phyloP scores from a whole-genome alignment of 2,797 vertebrate genomes.

The Tragelaphus oryx region DNA sequence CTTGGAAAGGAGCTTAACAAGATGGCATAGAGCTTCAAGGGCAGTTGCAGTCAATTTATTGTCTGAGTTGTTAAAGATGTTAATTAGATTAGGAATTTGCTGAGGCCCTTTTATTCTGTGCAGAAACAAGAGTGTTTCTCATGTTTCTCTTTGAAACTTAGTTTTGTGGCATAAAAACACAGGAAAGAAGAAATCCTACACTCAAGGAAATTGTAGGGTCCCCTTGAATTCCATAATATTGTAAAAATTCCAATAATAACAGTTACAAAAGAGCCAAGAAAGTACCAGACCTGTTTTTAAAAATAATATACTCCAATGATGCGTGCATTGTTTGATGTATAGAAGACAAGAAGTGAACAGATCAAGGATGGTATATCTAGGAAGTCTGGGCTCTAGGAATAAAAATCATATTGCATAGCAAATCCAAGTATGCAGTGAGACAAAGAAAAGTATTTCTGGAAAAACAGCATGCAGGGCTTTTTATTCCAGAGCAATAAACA shows the following conservation, averaged over 20 bases:
- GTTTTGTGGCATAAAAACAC: constrained; percentile 77
- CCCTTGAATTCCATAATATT: constrained; percentile 73
- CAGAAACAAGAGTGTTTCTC: constrained; percentile 62
- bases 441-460: constrained; percentile 56
- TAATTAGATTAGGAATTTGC: constrained; percentile 83
- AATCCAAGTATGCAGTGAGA: constrained; percentile 11
- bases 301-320: constrained; percentile 58
- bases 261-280: constrained; percentile 67
- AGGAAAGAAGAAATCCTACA: constrained; percentile 71
- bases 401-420: constrained; percentile 24
- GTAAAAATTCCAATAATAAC: constrained; percentile 78
- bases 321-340: constrained; percentile 64
- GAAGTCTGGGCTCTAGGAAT: constrained; percentile 1
- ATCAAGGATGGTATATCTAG: not conserved
- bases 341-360: constrained; percentile 12
- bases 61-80: constrained; percentile 76
- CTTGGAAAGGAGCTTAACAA: constrained; percentile 79
- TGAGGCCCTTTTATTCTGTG: constrained; percentile 69
- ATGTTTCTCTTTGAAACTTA: constrained; percentile 75
- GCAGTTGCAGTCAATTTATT: constrained; percentile 74
- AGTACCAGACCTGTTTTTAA: constrained; percentile 68
- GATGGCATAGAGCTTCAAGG: constrained; percentile 71
- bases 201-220: constrained; percentile 71
- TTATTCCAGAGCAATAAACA: constrained; percentile 60
- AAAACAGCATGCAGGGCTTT: constrained; percentile 46